These are phyloP conservation scores for Phrynosoma platyrhinos DNA, from an alignment of 2,113 vertebrate genomes.

Conservation along the genomic window DNA sequence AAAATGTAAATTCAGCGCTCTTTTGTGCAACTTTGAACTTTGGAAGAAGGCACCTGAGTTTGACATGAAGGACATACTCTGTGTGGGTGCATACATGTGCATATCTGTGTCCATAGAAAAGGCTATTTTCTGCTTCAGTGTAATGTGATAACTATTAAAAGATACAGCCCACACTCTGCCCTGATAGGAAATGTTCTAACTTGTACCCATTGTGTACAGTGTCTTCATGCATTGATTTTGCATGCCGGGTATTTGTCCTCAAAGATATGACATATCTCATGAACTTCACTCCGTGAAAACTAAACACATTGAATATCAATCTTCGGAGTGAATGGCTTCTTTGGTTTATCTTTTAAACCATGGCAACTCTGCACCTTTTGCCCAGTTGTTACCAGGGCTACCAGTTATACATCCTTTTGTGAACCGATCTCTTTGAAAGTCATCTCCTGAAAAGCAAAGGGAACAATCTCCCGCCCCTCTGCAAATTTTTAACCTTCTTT, in stretches of 20 bases:
- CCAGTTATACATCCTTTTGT: not conserved
- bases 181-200: not conserved
- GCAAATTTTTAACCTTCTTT: not conserved
- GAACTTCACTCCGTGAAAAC: not conserved
- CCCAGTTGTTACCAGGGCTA: slow-evolving; percentile 13
- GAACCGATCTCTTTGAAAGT: not conserved
- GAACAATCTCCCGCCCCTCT: not conserved
- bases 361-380: not conserved
- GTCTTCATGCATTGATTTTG: not conserved
- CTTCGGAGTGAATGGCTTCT: not conserved
- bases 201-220: too few species aligned
- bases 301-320: not conserved
- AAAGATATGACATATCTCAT: not conserved
- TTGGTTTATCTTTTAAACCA: not conserved
- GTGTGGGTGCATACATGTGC: too few species aligned
- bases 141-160: too few species aligned
- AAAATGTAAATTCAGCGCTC: too few species aligned
- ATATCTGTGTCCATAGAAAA: too few species aligned
- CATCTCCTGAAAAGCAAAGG: not conserved
- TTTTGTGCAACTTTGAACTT: too few species aligned
- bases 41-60: too few species aligned
- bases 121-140: too few species aligned
- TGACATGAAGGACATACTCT: too few species aligned
- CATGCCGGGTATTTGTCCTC: not conserved
- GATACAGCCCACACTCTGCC: too few species aligned